Conservation (phyloP, 2,888 invertebrate genomes). For the Encarsia formosa region DNA sequence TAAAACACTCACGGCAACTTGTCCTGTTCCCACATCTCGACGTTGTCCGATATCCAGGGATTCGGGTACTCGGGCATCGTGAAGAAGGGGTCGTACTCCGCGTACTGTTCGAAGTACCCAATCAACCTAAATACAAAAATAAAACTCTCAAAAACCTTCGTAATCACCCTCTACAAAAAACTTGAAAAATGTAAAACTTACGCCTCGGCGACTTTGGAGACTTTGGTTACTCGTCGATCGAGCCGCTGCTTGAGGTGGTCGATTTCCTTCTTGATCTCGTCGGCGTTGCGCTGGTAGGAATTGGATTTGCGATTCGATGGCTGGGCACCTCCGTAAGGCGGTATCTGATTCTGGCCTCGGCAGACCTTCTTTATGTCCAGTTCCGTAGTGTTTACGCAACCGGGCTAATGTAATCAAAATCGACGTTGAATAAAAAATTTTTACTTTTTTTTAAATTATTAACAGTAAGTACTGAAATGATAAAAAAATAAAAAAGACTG, state of each 20-base stretch:
- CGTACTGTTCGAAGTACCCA: slow-evolving; percentile 91
- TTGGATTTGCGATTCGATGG: slow-evolving; percentile 57
- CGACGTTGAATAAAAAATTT: too few relatives aligned
- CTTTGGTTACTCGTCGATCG: slow-evolving; percentile 82
- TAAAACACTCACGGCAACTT: slow-evolving; percentile 68
- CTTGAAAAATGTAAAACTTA: slow-evolving; percentile 54
- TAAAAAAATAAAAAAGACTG: too few relatives aligned
- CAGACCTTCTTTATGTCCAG: slow-evolving; percentile 96
- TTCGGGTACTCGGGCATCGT: slow-evolving; percentile 90
- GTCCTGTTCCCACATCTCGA: slow-evolving; percentile 97
- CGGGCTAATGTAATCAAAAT: too few relatives aligned
- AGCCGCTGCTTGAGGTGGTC: slow-evolving; percentile 71
- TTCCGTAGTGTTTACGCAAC: slow-evolving; percentile 98
- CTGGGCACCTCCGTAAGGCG: slow-evolving; percentile 52
- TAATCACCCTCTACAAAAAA: neutral
- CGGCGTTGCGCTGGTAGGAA: slow-evolving; percentile 56
- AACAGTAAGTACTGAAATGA: too few relatives aligned
- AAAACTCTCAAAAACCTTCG: neutral
- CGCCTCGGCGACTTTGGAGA: slow-evolving; percentile 93
- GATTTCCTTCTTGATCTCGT: slow-evolving; percentile 67
- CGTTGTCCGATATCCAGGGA: slow-evolving; percentile 94
- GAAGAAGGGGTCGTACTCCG: slow-evolving; percentile 93
- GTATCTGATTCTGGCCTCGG: slow-evolving; percentile 44
- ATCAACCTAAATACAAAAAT: slow-evolving; percentile 62
- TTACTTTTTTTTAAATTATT: too few relatives aligned